These are phyloP conservation scores for Hyposoter dolosus DNA, from an alignment of 2,888 invertebrate genomes.

Conservation along the genomic window DNA sequence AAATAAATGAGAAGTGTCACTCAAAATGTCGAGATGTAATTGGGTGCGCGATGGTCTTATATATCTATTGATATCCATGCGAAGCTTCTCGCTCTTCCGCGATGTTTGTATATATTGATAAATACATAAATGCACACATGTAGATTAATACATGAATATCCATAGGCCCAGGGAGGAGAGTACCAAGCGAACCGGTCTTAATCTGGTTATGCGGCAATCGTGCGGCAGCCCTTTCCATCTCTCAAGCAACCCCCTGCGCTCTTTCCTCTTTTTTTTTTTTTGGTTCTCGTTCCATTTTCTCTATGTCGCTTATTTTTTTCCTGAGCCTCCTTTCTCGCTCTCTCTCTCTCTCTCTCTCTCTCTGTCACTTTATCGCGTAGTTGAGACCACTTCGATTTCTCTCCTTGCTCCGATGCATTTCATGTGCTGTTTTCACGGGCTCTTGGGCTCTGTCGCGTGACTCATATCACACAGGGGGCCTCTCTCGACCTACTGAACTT, in stretches of 20 bases:
- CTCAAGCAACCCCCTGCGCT: slow-evolving; percentile 52
- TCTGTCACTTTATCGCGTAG: slow-evolving; percentile 26
- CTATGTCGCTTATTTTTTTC: slow-evolving; percentile 48
- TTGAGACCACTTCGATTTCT: slow-evolving; percentile 56
- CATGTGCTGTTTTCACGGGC: slow-evolving; percentile 68
- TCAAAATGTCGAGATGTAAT: slow-evolving; percentile 80
- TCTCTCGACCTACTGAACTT: slow-evolving; percentile 68
- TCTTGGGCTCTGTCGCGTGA: slow-evolving; percentile 71
- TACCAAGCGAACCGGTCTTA: slow-evolving; percentile 75
- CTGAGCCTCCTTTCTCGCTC: slow-evolving; percentile 13
- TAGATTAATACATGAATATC: slow-evolving; percentile 16
- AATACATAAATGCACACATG: slow-evolving; percentile 4
- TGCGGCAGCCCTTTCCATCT: slow-evolving; percentile 57
- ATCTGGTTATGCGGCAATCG: slow-evolving; percentile 79
- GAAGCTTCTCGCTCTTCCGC: slow-evolving; percentile 9
- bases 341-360: neutral
- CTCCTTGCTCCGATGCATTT: slow-evolving; percentile 56
- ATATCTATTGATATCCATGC: slow-evolving; percentile 66
- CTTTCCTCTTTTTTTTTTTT: slow-evolving; percentile 47
- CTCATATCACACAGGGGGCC: slow-evolving; percentile 45
- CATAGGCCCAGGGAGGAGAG: slow-evolving; percentile 58
- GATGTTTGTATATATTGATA: slow-evolving; percentile 27
- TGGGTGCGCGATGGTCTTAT: slow-evolving; percentile 72
- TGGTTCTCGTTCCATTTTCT: slow-evolving; percentile 54
- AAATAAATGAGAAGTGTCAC: slow-evolving; percentile 81